Evolutionary conservation across 2,797 vertebrate species (phyloP).

Genomic region (Vultur gryphus): DNA sequence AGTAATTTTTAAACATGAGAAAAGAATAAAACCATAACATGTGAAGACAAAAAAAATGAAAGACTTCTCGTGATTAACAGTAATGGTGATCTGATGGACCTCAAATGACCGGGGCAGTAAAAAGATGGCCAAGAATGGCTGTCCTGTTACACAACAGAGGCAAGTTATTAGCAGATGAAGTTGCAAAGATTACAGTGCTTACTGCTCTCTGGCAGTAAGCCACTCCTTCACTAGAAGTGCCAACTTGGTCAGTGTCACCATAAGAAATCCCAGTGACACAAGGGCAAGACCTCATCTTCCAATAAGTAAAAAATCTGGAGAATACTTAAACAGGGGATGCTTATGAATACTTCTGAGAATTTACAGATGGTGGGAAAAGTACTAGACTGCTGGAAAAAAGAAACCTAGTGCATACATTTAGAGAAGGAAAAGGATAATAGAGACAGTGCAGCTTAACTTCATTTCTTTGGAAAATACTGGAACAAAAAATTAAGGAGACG

Average conservation of each 20-base stretch:
- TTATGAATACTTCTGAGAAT: not conserved
- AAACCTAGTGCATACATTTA: not conserved
- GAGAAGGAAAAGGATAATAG: not conserved
- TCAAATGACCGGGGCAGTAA: not conserved
- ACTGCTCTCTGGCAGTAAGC: constrained; percentile 28
- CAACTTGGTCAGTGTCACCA: not conserved
- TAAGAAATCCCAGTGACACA: not conserved
- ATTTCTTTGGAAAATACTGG: not conserved
- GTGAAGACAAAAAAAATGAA: not conserved
- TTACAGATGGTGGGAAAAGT: not conserved
- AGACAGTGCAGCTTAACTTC: not conserved
- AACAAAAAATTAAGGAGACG: not conserved
- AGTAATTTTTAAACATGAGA: not conserved
- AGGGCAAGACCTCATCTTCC: not conserved
- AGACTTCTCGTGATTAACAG: not conserved
- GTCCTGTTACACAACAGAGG: constrained; percentile 8
- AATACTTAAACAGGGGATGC: not conserved
- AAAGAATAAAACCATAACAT: not conserved
- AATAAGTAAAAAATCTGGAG: not conserved
- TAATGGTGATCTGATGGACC: not conserved
- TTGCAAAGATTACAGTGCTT: constrained; percentile 45
- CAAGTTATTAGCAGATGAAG: constrained; percentile 27
- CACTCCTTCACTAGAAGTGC: constrained; percentile 1
- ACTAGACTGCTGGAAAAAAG: not conserved
- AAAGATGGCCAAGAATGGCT: not conserved